Conservation (phyloP, 2,797 vertebrate species). For the Pogoniulus pusillus region DNA sequence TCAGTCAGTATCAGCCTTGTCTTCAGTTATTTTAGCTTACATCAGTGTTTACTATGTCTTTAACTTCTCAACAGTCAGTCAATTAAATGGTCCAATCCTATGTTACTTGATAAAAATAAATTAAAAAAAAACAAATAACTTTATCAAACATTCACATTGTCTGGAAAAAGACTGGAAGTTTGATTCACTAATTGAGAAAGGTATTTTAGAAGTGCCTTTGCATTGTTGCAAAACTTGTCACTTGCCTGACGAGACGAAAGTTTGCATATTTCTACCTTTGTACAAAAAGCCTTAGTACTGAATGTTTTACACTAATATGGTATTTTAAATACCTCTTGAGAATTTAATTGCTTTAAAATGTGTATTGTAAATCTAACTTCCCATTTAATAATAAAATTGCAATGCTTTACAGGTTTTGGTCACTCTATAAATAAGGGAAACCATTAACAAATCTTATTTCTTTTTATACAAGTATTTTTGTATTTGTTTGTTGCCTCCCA, state of each 20-base stretch:
- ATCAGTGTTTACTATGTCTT: neutral
- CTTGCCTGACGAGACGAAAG: neutral
- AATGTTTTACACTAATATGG: neutral
- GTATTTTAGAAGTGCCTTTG: neutral
- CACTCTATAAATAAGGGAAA: neutral
- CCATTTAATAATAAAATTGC: neutral
- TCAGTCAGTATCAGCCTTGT: neutral
- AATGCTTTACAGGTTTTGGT: neutral
- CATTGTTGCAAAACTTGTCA: neutral
- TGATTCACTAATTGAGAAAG: neutral
- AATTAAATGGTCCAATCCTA: neutral
- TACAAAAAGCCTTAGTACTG: neutral
- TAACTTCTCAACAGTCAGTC: neutral
- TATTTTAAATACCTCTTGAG: neutral
- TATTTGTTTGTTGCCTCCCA: neutral
- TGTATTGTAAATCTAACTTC: neutral
- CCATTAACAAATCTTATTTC: neutral
- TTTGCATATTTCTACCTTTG: neutral
- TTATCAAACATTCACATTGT: neutral
- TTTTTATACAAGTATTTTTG: neutral
- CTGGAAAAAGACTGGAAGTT: neutral
- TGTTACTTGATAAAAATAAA: neutral
- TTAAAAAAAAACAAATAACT: neutral
- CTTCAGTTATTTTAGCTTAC: neutral
- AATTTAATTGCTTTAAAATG: neutral